Conservation (phyloP, 2,888 invertebrate species). For the Zhuqinia jingwanae region DNA sequence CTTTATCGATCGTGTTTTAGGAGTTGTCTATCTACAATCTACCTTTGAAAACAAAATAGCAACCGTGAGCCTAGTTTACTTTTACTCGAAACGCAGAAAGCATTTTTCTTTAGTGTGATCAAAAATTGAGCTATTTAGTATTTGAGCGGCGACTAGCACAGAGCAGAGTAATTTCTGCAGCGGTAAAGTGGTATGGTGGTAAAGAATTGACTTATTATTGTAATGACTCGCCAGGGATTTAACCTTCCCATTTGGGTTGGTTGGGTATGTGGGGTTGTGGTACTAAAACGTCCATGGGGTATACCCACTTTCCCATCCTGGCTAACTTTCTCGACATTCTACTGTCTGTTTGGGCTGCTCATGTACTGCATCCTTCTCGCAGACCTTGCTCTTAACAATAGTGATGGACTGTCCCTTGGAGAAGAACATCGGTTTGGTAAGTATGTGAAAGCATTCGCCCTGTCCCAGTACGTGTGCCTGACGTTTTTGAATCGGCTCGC, state of each 20-base stretch:
- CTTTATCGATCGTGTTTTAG: too few relatives aligned
- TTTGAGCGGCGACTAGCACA: too few relatives aligned
- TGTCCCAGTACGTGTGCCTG: slow-evolving; percentile 3
- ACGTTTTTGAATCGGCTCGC: slow-evolving; percentile 13
- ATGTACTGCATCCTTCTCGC: not conserved
- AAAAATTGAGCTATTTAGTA: too few relatives aligned
- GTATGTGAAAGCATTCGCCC: slow-evolving; percentile 23
- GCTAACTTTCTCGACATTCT: slow-evolving; percentile 53
- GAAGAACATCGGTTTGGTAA: slow-evolving; percentile 41
- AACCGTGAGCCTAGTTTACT: too few relatives aligned
- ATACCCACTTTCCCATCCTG: slow-evolving; percentile 46
- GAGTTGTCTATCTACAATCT: too few relatives aligned
- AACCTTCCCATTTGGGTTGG: slow-evolving; percentile 36
- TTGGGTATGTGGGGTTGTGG: slow-evolving; percentile 42
- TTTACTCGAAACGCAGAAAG: too few relatives aligned
- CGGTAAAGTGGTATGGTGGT: too few relatives aligned
- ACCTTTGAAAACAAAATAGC: too few relatives aligned
- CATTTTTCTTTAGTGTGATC: too few relatives aligned
- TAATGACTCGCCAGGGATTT: slow-evolving; percentile 46
- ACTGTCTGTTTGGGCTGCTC: not conserved
- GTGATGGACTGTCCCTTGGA: not conserved
- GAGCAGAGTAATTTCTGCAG: too few relatives aligned
- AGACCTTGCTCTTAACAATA: slow-evolving; percentile 37
- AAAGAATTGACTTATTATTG: too few relatives aligned
- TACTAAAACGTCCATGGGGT: slow-evolving; percentile 57